Conservation (phyloP, 1,140 invertebrate species). For the Leptoteleia sp. region DNA sequence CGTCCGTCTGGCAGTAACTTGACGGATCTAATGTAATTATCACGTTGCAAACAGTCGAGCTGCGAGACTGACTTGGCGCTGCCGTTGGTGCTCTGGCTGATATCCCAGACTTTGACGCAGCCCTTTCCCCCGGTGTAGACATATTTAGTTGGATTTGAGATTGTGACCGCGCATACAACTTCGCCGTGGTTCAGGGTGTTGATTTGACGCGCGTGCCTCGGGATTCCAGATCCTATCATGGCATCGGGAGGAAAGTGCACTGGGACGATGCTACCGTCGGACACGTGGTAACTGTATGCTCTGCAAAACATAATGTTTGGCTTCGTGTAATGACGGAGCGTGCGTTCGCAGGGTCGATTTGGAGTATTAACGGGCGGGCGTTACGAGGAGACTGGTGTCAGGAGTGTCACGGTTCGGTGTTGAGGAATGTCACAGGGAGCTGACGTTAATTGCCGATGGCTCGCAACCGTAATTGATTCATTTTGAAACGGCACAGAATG, state of each 20-base stretch:
- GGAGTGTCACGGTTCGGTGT: conserved; percentile 16
- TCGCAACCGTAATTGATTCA: conserved; percentile 24
- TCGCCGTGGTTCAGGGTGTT: conserved; percentile 91
- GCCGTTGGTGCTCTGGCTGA: conserved; percentile 84
- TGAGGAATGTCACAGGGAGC: conserved; percentile 29
- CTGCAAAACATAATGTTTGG: conserved; percentile 76
- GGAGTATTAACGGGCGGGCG: conserved; percentile 27
- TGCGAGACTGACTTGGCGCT: conserved; percentile 89
- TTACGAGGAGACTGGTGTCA: conserved; percentile 18
- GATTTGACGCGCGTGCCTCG: conserved; percentile 87
- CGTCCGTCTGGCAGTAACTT: conserved; percentile 94
- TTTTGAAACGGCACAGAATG: not conserved
- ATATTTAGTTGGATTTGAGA: conserved; percentile 90
- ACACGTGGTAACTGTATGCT: conserved; percentile 89
- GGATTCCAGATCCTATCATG: conserved; percentile 95
- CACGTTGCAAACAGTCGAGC: conserved; percentile 91
- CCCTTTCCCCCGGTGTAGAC: conserved; percentile 95
- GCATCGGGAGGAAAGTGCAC: conserved; percentile 94
- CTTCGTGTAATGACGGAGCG: conserved; percentile 37
- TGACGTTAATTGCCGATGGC: conserved; percentile 40
- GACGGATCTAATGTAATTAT: conserved; percentile 95
- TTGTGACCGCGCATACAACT: conserved; percentile 93
- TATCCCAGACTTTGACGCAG: conserved; percentile 94
- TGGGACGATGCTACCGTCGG: conserved; percentile 87
- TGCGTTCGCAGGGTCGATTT: conserved; percentile 14